Conservation (phyloP, 1,140 invertebrate genomes). For the Drosophila littoralis region DNA sequence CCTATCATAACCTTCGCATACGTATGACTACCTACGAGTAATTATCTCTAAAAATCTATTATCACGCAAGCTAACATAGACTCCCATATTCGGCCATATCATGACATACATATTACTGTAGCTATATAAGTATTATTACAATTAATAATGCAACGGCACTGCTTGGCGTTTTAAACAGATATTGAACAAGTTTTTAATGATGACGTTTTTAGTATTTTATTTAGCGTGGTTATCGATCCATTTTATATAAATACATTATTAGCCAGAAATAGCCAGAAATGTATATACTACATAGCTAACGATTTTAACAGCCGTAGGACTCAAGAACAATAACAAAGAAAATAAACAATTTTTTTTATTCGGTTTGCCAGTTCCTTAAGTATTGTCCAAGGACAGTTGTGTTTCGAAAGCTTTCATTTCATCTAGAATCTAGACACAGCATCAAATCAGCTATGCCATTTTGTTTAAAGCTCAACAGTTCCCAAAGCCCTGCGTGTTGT, state of each 20-base stretch:
- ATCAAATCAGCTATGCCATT: too few relatives aligned
- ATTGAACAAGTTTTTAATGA: conserved; percentile 11
- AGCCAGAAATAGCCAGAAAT: conserved; percentile 14
- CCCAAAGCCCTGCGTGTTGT: background rate
- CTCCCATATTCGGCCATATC: conserved; percentile 63
- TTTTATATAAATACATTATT: conserved; percentile 9
- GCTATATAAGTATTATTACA: conserved; percentile 73
- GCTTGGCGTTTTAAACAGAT: conserved; percentile 38
- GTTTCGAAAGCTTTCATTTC: conserved; percentile 59
- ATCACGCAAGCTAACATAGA: conserved; percentile 36
- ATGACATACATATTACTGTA: conserved; percentile 71
- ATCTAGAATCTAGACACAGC: conserved; percentile 3
- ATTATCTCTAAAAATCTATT: conserved; percentile 13
- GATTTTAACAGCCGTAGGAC: background rate
- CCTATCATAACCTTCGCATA: conserved; percentile 65
- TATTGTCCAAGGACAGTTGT: conserved; percentile 53
- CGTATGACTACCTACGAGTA: conserved; percentile 38
- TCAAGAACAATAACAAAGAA: conserved; percentile 24
- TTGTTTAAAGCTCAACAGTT: background rate
- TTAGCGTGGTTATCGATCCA: conserved; percentile 21
- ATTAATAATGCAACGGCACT: conserved; percentile 49
- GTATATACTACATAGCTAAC: conserved; percentile 24
- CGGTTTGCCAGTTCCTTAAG: conserved; percentile 73
- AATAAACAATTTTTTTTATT: conserved; percentile 51
- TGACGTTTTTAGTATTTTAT: background rate